Evolutionary conservation across 1,140 invertebrate species (phyloP).

Genomic region (Drosophila lowei): DNA sequence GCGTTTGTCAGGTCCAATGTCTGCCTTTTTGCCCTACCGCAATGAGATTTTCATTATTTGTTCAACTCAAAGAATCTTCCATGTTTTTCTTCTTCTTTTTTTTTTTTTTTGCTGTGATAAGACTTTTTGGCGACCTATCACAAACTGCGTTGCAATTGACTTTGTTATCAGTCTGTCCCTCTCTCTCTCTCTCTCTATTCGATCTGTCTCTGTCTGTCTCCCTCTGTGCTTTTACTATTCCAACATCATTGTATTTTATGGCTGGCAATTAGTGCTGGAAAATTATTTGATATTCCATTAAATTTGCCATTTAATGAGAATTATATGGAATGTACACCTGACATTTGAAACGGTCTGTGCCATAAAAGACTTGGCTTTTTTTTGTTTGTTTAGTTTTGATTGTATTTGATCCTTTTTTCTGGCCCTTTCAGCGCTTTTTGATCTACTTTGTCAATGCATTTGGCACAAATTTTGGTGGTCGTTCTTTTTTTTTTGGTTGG

Average conservation of each 20-base stretch:
- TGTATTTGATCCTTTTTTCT: constrained; percentile 6
- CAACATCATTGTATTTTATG: constrained; percentile 9
- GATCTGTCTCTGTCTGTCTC: background rate
- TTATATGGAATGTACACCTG: constrained; percentile 19
- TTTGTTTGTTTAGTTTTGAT: no score
- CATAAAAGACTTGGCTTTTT: constrained; percentile 5
- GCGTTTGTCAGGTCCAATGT: constrained; percentile 3
- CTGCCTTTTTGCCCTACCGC: constrained; percentile 38
- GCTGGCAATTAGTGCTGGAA: constrained; percentile 39
- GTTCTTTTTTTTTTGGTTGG: background rate
- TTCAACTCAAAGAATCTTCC: background rate
- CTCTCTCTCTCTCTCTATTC: background rate
- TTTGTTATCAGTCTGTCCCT: constrained; percentile 8
- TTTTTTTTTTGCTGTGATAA: background rate
- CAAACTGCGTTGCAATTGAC: constrained; percentile 30
- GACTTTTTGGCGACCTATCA: constrained; percentile 33
- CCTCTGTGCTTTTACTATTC: background rate
- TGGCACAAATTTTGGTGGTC: constrained; percentile 39
- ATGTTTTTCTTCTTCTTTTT: no score
- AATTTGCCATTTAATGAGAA: constrained; percentile 51
- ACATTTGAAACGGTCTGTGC: constrained; percentile 14
- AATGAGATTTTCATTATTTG: constrained; percentile 53
- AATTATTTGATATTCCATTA: constrained; percentile 52
- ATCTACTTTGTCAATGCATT: constrained; percentile 46
- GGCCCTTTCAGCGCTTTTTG: constrained; percentile 40